A percentile compares a stretch with the other conserved stretches of the same genome.
Conservation (phyloP, 2,113 vertebrate species). For the Macaca nemestrina region DNA sequence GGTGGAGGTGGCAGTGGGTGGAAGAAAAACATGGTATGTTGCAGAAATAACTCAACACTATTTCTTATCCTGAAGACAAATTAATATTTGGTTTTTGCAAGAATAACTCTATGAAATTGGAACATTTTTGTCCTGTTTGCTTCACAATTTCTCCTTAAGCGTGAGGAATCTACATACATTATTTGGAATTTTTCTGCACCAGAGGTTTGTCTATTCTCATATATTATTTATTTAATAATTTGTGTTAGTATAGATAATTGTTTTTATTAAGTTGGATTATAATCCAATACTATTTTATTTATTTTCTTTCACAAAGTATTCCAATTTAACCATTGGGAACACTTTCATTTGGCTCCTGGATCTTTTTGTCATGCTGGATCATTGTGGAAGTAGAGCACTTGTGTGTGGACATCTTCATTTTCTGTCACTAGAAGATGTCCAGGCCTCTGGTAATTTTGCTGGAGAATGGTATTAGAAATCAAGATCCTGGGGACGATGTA, state of each 20-base stretch:
- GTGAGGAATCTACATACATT: neutral
- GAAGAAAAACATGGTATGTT: neutral
- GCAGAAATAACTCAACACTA: neutral
- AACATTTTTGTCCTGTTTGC: neutral
- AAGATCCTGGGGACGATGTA: neutral
- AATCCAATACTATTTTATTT: neutral
- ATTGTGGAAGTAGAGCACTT: rapidly evolving
- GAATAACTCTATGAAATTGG: constrained; percentile 24
- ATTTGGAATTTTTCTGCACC: neutral
- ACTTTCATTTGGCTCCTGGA: neutral
- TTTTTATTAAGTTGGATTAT: neutral
- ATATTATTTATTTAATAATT: neutral
- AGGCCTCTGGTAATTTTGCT: neutral
- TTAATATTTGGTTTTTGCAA: neutral
- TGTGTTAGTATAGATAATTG: neutral
- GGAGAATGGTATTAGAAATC: neutral
- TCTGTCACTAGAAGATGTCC: neutral
- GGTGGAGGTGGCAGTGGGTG: too few species aligned
- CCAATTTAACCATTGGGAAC: neutral
- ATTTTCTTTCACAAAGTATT: neutral
- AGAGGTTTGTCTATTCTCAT: neutral
- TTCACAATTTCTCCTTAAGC: neutral
- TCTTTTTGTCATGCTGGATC: neutral
- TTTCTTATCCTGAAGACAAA: neutral
- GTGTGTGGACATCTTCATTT: neutral